Percentiles rank a stretch among this genome's conserved stretches.
These are phyloP conservation scores for Pampus argenteus DNA, from an alignment of 2,797 vertebrate genomes.

Conservation along the genomic window DNA sequence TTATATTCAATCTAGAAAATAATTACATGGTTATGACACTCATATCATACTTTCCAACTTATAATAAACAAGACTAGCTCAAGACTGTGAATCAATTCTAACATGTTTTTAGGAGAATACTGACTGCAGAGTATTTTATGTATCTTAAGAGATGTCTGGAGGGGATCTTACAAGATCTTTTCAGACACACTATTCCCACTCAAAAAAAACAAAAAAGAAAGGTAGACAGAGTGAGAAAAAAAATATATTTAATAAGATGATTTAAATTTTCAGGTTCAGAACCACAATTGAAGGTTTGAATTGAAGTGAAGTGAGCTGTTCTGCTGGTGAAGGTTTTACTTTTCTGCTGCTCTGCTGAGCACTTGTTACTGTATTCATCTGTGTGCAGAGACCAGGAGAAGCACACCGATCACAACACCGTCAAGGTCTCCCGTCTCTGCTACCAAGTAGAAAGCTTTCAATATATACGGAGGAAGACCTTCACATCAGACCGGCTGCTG, in stretches of 20 bases:
- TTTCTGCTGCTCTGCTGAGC: constrained; percentile 22
- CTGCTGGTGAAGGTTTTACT: constrained; percentile 24
- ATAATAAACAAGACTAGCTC: no score
- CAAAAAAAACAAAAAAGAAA: background rate
- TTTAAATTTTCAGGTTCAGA: constrained; percentile 21
- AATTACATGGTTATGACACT: no score
- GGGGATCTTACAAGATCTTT: background rate
- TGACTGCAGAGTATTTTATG: background rate
- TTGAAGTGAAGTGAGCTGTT: constrained; percentile 44
- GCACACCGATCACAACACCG: constrained; percentile 48
- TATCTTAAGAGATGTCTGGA: no score
- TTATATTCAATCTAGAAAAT: no score
- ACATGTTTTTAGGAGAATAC: constrained; percentile 6
- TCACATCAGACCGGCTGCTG: constrained; percentile 20
- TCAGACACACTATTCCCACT: background rate
- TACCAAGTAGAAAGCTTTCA: constrained; percentile 19
- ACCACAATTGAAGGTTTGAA: constrained; percentile 22
- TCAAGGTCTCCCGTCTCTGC: constrained; percentile 47
- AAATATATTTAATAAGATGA: no score
- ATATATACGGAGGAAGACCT: constrained; percentile 13
- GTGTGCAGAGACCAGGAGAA: constrained; percentile 32
- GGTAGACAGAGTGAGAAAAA: background rate
- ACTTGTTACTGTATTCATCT: constrained; percentile 37
- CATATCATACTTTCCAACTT: no score
- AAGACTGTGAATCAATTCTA: no score